phyloP scores from a whole-genome alignment of 2,888 invertebrate species.

The Drosophila antonietae region DNA sequence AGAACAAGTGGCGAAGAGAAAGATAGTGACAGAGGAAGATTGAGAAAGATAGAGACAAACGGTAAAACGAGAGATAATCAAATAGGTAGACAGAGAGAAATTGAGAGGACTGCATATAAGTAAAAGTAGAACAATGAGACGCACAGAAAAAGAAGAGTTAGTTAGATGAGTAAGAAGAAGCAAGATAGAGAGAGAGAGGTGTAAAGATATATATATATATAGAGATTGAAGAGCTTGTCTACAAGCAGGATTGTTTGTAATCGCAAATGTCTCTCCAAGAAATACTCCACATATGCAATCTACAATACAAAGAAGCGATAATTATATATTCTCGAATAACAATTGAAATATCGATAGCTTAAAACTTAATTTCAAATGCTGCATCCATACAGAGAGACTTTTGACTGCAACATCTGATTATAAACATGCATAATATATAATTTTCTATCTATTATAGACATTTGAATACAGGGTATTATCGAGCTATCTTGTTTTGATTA shows the following conservation, averaged over 20 bases:
- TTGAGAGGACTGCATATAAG: not conserved
- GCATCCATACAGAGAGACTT: not conserved
- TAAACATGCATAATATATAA: not conserved
- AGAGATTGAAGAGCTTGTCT: no score
- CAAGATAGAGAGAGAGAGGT: not conserved
- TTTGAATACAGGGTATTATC: not conserved
- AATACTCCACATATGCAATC: no score
- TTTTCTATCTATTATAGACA: not conserved
- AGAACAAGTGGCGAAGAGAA: not conserved
- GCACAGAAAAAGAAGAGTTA: no score
- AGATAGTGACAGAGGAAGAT: not conserved
- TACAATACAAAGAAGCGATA: no score
- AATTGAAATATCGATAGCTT: not conserved
- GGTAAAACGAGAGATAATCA: not conserved
- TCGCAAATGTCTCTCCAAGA: no score
- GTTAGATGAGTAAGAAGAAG: not conserved
- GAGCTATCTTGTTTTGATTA: slow-evolving; percentile 5
- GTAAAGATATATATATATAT: no score
- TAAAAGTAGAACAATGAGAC: not conserved
- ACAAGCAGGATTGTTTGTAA: no score
- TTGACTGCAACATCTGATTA: not conserved
- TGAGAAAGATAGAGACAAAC: not conserved
- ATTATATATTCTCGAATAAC: not conserved
- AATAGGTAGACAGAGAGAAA: not conserved
- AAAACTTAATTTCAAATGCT: not conserved